Evolutionary conservation across 2,797 vertebrate genomes (phyloP).

Genomic region (Yasuhikotakia modesta): DNA sequence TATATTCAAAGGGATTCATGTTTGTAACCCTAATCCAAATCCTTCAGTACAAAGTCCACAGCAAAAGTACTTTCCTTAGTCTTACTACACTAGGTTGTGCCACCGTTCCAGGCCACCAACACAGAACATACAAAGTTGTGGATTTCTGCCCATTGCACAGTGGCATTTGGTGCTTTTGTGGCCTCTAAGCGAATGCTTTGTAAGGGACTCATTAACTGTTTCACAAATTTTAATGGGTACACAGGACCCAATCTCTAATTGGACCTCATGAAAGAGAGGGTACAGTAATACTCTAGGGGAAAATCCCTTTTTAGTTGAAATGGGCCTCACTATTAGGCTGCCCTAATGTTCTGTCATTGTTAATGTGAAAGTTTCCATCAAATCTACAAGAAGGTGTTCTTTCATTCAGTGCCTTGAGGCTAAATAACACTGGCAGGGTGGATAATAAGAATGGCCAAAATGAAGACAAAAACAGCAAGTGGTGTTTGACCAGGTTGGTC

Average conservation of each 20-base stretch:
- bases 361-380: constrained; percentile 35
- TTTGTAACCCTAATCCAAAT: constrained; percentile 35
- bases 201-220: constrained; percentile 48
- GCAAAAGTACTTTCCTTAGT: constrained; percentile 26
- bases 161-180: constrained; percentile 14
- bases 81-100: not conserved
- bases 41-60: constrained; percentile 33
- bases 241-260: constrained; percentile 52
- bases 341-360: constrained; percentile 31
- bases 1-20: constrained; percentile 10
- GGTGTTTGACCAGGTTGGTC: constrained; percentile 46
- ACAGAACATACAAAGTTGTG: constrained; percentile 44
- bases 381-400: constrained; percentile 45
- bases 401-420: constrained; percentile 44
- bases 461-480: constrained; percentile 31
- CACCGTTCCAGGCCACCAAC: constrained; percentile 34
- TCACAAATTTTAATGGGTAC: constrained; percentile 28
- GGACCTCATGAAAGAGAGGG: constrained; percentile 36
- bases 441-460: constrained; percentile 47
- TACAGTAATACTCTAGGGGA: constrained; percentile 12
- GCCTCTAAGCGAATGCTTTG: constrained; percentile 36
- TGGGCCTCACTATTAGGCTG: constrained; percentile 27
- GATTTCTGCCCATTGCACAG: constrained; percentile 30
- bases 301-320: constrained; percentile 22
- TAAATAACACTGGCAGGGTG: constrained; percentile 34